Evolutionary conservation across 2,113 vertebrate species (phyloP), one percentile per base, ranked within the genome.

Genomic region (Petaurus breviceps): DNA sequence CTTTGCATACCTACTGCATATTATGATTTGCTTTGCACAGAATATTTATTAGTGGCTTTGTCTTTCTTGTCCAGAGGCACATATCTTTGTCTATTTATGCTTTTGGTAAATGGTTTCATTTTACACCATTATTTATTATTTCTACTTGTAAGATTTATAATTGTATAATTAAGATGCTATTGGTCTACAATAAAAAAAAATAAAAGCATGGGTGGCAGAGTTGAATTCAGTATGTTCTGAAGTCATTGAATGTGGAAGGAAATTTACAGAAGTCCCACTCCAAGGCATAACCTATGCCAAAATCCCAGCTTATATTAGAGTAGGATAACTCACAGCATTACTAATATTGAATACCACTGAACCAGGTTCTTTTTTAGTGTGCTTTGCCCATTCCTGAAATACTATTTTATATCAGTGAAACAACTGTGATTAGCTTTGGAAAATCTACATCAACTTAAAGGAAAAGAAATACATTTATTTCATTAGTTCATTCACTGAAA

Each of bases 61-160:
- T 31, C 97, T 96, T 98, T 96, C 93, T 96, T 97, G 93, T 96
- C 97, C 97, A 89, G 57, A 95, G 93, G 95, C 96, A 96, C 92
- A 96, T 0, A 31, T 95, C 31, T 97, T 49, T 94, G 52, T 96
- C 93, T 96, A 89, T 96, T 95, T 92, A 92, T 93, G 90, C 91
- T 92, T 97, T 97, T 96, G 90, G 91, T 96, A 96, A 96, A 96
- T 98, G 46, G 89, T 91, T 97, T 97, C 92, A 95, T 93, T 97
- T 93, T 96, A 91, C 94, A 28, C 89, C 52, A 92, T 95, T 95
- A 97, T 97, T 97, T 96, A 97, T 98, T 97, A 95, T 95, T 95
- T 94, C 37, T 93, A 43, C 89, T 96, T 98, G 94, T 97, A 97
- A 97, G 52, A 96, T 93, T 96, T 97, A 96, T 97, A 98, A 97